Percentiles rank a stretch among this genome's conserved stretches.
Conservation (phyloP, 1,140 invertebrate species). For the Musca vetustissima region DNA sequence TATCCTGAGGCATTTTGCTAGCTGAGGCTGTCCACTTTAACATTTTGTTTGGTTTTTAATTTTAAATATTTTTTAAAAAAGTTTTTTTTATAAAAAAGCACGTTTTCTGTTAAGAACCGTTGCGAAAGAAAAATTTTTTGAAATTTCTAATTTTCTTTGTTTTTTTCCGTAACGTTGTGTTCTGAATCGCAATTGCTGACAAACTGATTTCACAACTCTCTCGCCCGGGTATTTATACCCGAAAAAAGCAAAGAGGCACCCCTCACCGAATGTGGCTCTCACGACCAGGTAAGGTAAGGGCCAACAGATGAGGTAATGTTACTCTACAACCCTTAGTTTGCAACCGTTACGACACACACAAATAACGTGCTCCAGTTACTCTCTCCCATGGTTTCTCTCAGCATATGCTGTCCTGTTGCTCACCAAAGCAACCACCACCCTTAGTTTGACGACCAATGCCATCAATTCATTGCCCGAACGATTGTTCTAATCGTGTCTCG, state of each 20-base stretch:
- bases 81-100: neutral
- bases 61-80: too few relatives aligned
- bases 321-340: neutral
- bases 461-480: neutral
- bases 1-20: slow-evolving; percentile 36
- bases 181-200: slow-evolving; percentile 46
- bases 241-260: too few relatives aligned
- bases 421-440: neutral
- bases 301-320: neutral
- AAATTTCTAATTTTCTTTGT: neutral
- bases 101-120: neutral
- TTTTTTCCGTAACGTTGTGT: neutral
- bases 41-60: slow-evolving; percentile 33
- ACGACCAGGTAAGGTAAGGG: neutral
- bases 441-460: neutral
- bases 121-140: neutral
- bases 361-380: neutral
- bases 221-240: slow-evolving; percentile 19
- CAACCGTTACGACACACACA: neutral
- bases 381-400: slow-evolving; percentile 1
- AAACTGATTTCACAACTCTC: slow-evolving; percentile 41
- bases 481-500: neutral
- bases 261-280: too few relatives aligned
- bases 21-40: slow-evolving; percentile 51
- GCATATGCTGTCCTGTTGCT: neutral